Percentiles rank a stretch among this genome's conserved stretches.
Evolutionary conservation across 2,888 invertebrate genomes (phyloP).

Genomic region (Zygogramma bicolorata): DNA sequence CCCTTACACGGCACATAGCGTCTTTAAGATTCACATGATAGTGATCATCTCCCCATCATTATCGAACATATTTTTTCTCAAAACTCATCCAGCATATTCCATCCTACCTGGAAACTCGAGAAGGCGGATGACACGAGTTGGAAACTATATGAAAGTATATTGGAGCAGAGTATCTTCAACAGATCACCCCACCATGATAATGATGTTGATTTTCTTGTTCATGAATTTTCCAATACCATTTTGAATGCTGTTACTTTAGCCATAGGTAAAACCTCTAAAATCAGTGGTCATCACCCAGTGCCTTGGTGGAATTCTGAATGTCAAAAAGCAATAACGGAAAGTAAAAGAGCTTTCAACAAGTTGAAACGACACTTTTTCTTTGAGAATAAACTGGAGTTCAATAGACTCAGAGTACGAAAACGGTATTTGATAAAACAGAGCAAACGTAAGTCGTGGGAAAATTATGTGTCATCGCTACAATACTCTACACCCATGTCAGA

Average conservation of each 20-base stretch:
- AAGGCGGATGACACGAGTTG: not conserved
- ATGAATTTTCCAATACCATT: not conserved
- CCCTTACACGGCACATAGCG: too few species aligned
- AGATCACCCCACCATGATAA: not conserved
- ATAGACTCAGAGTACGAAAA: too few species aligned
- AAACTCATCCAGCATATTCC: not conserved
- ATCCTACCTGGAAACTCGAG: not conserved
- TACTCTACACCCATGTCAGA: too few species aligned
- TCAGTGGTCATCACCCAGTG: not conserved
- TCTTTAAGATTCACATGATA: not conserved
- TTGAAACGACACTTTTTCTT: too few species aligned
- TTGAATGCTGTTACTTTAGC: not conserved
- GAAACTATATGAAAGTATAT: not conserved
- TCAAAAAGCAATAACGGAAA: too few species aligned
- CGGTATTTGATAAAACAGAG: too few species aligned
- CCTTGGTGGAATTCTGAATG: not conserved
- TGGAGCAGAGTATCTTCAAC: not conserved
- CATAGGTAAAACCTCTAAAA: not conserved
- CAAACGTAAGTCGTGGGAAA: too few species aligned
- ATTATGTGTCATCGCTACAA: too few species aligned
- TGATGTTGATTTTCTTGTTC: not conserved
- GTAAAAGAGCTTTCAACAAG: too few species aligned
- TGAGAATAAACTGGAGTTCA: too few species aligned
- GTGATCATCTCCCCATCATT: not conserved
- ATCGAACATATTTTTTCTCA: not conserved